Evolutionary conservation across 1,140 invertebrate species (phyloP).

Genomic region (Drosophila biarmipes): DNA sequence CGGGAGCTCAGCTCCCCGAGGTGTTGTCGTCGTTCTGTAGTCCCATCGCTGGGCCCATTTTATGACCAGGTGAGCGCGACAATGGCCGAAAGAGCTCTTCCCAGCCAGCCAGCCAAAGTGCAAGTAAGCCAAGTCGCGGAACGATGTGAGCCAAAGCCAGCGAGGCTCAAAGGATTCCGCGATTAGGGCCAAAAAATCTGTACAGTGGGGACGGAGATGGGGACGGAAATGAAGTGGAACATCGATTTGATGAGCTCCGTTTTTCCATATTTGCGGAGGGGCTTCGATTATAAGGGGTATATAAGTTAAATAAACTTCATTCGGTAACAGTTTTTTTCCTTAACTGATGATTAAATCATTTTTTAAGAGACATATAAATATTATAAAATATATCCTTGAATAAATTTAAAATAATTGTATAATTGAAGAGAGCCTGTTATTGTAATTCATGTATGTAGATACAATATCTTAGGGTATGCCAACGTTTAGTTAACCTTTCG

Average conservation of each 20-base stretch:
- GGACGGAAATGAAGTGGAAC: conserved; percentile 65
- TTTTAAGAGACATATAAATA: too few species aligned
- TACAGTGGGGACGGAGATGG: background rate
- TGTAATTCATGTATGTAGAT: too few species aligned
- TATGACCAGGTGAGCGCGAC: conserved; percentile 60
- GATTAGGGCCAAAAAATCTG: conserved; percentile 1
- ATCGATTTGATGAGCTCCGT: conserved; percentile 55
- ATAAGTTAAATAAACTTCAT: too few species aligned
- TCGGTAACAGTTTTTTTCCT: too few species aligned
- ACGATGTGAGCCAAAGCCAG: conserved; percentile 32
- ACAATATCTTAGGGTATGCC: background rate
- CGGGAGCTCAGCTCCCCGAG: background rate
- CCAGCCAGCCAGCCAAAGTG: conserved; percentile 15
- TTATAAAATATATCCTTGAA: too few species aligned
- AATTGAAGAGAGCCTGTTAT: too few species aligned
- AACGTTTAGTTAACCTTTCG: background rate
- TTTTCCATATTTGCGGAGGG: too few species aligned
- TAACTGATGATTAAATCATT: too few species aligned
- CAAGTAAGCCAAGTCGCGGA: conserved; percentile 19
- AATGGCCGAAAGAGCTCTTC: conserved; percentile 56
- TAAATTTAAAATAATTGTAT: background rate
- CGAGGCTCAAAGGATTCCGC: conserved; percentile 31
- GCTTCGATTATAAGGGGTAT: too few species aligned
- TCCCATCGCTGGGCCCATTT: conserved; percentile 36
- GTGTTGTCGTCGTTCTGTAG: conserved; percentile 36